phyloP scores from a whole-genome alignment of 37 sponge, comb jelly and placozoan genomes.

The Eunapius fragilis region DNA sequence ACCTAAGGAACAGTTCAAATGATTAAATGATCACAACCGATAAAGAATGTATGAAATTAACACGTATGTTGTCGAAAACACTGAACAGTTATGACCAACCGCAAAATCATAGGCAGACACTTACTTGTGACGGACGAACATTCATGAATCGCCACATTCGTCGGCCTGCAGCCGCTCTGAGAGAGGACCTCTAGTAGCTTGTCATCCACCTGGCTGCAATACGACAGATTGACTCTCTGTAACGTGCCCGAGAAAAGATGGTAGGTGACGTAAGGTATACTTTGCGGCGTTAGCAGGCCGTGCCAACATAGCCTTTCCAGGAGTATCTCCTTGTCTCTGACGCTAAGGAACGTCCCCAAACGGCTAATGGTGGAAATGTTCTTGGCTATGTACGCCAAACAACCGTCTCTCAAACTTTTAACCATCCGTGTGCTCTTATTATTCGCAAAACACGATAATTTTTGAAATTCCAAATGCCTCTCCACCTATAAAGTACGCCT shows the following conservation, averaged over 20 bases:
- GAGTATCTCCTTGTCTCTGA: constrained; percentile 67
- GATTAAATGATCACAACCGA: too few species aligned
- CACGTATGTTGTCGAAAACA: too few species aligned
- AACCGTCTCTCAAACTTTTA: constrained; percentile 61
- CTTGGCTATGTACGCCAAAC: constrained; percentile 61
- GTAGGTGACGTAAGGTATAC: constrained; percentile 56
- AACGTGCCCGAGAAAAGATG: constrained; percentile 70
- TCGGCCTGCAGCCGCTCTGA: constrained; percentile 53
- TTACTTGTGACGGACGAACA: constrained; percentile 80
- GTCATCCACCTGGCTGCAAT: constrained; percentile 72
- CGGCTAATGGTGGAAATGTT: constrained; percentile 42
- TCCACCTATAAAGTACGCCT: too few species aligned
- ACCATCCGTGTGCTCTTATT: constrained; percentile 41
- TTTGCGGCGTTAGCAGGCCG: constrained; percentile 25
- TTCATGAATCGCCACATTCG: constrained; percentile 52
- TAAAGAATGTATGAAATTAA: too few species aligned
- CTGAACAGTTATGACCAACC: too few species aligned
- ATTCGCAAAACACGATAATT: too few species aligned
- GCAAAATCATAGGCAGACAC: too few species aligned
- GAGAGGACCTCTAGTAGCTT: constrained; percentile 51
- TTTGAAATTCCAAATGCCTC: too few species aligned
- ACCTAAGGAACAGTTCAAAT: too few species aligned
- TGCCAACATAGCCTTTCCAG: constrained; percentile 88
- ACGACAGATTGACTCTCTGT: constrained; percentile 58
- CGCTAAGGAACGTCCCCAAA: constrained; percentile 54